Percentiles rank a stretch among this genome's conserved stretches.
These are phyloP conservation scores for Eristalis tenax DNA, from an alignment of 2,888 invertebrate species.

Conservation along the genomic window DNA sequence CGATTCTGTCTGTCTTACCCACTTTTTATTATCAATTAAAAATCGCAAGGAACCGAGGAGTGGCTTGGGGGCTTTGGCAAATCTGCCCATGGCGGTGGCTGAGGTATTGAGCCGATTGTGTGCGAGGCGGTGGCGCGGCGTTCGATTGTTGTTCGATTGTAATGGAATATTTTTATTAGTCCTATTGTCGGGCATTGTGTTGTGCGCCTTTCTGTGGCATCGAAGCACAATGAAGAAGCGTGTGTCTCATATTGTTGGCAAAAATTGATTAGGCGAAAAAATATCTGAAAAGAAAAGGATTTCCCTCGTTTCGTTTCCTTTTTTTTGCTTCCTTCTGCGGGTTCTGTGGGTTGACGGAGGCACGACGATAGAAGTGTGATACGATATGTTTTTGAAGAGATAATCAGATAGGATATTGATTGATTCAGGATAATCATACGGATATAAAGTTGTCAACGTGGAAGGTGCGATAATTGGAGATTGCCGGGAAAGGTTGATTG, in stretches of 20 bases:
- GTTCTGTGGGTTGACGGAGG: not conserved
- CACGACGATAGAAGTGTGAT: not conserved
- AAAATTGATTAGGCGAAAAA: slow-evolving; percentile 70
- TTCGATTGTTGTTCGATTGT: slow-evolving; percentile 66
- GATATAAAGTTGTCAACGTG: not conserved
- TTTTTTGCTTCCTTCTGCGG: slow-evolving; percentile 17
- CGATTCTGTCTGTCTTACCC: slow-evolving; percentile 31
- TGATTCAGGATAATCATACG: slow-evolving; percentile 4
- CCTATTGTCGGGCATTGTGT: slow-evolving; percentile 57
- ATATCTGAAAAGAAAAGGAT: slow-evolving; percentile 55
- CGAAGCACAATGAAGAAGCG: slow-evolving; percentile 51
- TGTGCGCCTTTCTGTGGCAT: slow-evolving; percentile 27
- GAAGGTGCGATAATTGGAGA: not conserved
- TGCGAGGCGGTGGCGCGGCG: slow-evolving; percentile 33
- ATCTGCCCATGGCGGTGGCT: slow-evolving; percentile 36
- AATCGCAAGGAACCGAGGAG: slow-evolving; percentile 51
- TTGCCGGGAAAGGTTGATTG: not conserved
- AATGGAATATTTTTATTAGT: slow-evolving; percentile 70
- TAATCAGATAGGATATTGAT: slow-evolving; percentile 55
- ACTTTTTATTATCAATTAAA: slow-evolving; percentile 68
- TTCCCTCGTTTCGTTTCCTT: slow-evolving; percentile 9
- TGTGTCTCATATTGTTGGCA: slow-evolving; percentile 61
- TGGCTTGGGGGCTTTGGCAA: slow-evolving; percentile 50
- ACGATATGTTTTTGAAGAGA: slow-evolving; percentile 17
- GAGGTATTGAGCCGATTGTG: slow-evolving; percentile 68